Base-by-base conservation (phyloP, 2,113 vertebrate genomes). In the Phrynosoma blainvillii region DNA sequence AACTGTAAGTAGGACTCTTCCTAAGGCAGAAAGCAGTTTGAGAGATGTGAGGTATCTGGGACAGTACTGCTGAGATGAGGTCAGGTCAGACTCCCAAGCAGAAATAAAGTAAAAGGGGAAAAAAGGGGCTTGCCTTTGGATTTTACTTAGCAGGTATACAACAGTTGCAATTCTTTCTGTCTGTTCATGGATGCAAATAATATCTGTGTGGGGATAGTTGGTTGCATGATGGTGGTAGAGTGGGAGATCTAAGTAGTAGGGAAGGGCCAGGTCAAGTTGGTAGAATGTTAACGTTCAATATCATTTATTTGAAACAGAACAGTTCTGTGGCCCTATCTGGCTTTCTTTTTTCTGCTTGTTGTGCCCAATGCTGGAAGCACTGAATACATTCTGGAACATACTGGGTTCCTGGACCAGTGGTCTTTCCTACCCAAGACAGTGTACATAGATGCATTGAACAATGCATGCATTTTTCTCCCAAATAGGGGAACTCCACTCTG, bases 221-320 rank as follows among this genome's bases (percentile, higher is more conserved):
- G 40, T 82, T 56, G 59, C 47, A 79, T 66, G 76, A 71, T 68
- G 89, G 70, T 59, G 54, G 87, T 68, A 32, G 79, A 32, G 47
- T 87, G 18, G 70, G 56, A 82, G 27, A 62, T 0, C 0, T 13
- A 9, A 27, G 21, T 10, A 1, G 65, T 21, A 21, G 86, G 5
- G 81, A 8, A 77, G n/a, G 5, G 1, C 77, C 62, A 12, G 62
- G 42, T 77, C 27, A 70, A 66, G 68, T n/a, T 66, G 18, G 20
- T 52, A n/a, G 4, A 16, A 0, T 18, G 32, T 54, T 32, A 36
- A 7, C 47, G 47, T 74, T 84, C 1, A 0, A 52, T 68, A 23
- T 1, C 27, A 56, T 1, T 21, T 7, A 10, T 32, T 59, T 52
- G 3, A 3, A 68, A 47, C 25, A 79, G 76, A 13, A 47, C 79